phyloP scores from a whole-genome alignment of 2,797 vertebrate genomes.

The Thunnus albacares region DNA sequence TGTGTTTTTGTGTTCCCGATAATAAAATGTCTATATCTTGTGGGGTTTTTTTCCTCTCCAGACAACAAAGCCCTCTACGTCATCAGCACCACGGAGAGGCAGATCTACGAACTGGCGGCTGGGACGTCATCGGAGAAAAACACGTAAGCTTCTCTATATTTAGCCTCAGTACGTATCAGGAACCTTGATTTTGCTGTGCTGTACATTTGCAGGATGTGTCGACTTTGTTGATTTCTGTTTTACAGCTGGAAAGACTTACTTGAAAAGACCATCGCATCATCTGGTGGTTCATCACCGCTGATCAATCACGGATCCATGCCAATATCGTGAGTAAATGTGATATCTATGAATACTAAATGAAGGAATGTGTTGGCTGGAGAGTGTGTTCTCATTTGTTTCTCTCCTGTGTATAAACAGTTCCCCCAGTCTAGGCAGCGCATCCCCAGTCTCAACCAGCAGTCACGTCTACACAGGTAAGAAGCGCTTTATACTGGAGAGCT shows the following conservation, averaged over 20 bases:
- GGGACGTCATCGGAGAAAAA: slow-evolving; percentile 91
- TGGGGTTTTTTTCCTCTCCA: slow-evolving; percentile 56
- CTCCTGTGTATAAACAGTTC: slow-evolving; percentile 53
- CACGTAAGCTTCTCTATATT: slow-evolving; percentile 81
- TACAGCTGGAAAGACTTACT: slow-evolving; percentile 87
- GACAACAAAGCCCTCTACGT: slow-evolving; percentile 95
- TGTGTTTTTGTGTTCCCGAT: neutral
- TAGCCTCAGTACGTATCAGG: neutral
- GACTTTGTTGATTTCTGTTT: neutral
- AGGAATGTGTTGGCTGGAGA: no score
- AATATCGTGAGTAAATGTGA: slow-evolving; percentile 73
- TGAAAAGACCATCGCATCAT: slow-evolving; percentile 79
- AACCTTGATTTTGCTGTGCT: neutral
- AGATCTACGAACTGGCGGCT: slow-evolving; percentile 96
- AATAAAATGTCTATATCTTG: neutral
- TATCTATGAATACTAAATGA: neutral
- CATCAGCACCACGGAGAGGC: slow-evolving; percentile 95
- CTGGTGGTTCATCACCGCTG: slow-evolving; percentile 61
- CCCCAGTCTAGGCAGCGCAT: slow-evolving; percentile 54
- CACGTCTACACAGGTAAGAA: slow-evolving; percentile 67
- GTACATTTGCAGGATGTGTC: fast-evolving
- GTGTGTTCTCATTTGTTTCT: neutral
- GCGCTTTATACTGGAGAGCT: fast-evolving
- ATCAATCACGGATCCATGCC: slow-evolving; percentile 72
- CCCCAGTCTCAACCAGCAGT: slow-evolving; percentile 60